Conservation (phyloP, 2,113 vertebrate species). For the Neolamprologus ventralis region DNA sequence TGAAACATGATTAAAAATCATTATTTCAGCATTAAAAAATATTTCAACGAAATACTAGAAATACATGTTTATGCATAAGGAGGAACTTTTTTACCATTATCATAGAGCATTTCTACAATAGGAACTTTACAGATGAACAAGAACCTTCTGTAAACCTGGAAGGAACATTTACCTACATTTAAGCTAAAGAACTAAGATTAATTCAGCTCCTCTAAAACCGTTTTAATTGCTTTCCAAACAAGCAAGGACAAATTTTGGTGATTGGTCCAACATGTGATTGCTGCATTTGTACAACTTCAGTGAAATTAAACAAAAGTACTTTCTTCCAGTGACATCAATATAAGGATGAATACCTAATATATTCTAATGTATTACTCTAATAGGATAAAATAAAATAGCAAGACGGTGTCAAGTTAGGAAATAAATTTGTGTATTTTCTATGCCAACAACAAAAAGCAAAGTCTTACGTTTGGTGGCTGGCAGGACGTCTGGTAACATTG, state of each 20-base stretch:
- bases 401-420: background rate
- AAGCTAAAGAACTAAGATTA: background rate
- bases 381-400: background rate
- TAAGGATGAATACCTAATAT: background rate
- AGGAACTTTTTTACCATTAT: background rate
- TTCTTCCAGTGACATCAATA: background rate
- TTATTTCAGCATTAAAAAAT: background rate
- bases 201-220: background rate
- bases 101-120: background rate
- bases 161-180: background rate
- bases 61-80: background rate
- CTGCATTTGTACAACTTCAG: background rate
- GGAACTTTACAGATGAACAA: background rate
- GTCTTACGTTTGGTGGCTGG: conserved; percentile 95
- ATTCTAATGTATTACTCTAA: background rate
- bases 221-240: background rate
- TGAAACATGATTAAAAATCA: background rate
- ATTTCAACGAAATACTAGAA: background rate
- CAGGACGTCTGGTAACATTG: conserved; percentile 93
- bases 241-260: background rate
- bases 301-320: background rate
- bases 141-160: background rate
- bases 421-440: background rate
- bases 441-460: background rate
- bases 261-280: background rate